Evolutionary conservation across 2,888 invertebrate species (phyloP).

Genomic region (Euclidia mi): DNA sequence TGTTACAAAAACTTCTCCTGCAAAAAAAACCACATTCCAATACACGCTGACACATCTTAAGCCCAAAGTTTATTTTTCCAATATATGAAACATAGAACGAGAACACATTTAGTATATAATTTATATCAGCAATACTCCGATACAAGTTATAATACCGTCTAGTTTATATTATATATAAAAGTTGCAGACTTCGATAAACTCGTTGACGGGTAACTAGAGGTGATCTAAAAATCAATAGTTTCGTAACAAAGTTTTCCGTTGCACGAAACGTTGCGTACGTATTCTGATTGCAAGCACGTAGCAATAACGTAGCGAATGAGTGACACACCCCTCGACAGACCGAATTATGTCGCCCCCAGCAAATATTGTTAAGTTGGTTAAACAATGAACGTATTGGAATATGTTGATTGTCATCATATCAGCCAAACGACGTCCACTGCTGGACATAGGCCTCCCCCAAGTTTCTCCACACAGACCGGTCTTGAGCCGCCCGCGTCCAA

Average conservation of each 20-base stretch:
- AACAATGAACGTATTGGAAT: slow-evolving; percentile 49
- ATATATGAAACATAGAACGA: slow-evolving; percentile 31
- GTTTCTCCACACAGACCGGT: too few species aligned
- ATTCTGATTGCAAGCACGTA: slow-evolving; percentile 80
- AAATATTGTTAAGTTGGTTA: slow-evolving; percentile 56
- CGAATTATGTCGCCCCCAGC: slow-evolving; percentile 70
- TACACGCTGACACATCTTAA: slow-evolving; percentile 11
- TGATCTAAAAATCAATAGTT: slow-evolving; percentile 58
- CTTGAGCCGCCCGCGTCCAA: too few species aligned
- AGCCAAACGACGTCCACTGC: too few species aligned
- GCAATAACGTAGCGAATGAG: slow-evolving; percentile 82
- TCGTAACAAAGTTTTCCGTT: slow-evolving; percentile 55
- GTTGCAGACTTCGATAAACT: slow-evolving; percentile 48
- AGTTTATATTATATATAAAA: slow-evolving; percentile 45
- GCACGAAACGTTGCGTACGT: slow-evolving; percentile 53
- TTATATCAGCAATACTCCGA: slow-evolving; percentile 36
- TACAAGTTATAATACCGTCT: slow-evolving; percentile 25
- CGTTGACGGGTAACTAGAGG: slow-evolving; percentile 49
- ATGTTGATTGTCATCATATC: too few species aligned
- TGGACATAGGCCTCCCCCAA: too few species aligned
- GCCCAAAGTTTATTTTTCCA: slow-evolving; percentile 26
- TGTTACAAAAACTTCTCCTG: too few species aligned
- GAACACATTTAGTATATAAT: slow-evolving; percentile 34
- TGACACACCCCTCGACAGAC: slow-evolving; percentile 79
- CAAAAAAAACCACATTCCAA: not conserved